phyloP scores from a whole-genome alignment of 2,888 invertebrate species.

The Caenorhabditis doughertyi region DNA sequence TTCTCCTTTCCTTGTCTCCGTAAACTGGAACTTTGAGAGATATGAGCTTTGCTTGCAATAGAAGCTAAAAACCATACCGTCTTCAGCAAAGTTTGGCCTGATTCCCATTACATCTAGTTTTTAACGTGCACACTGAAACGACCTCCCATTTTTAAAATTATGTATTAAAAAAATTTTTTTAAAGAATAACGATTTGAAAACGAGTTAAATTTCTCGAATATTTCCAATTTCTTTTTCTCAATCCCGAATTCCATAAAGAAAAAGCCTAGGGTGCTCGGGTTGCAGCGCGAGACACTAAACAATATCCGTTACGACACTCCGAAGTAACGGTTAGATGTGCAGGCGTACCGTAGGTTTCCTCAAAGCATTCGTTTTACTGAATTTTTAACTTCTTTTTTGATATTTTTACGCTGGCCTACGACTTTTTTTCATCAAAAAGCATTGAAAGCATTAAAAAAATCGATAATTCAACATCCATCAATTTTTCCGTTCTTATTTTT shows the following conservation, averaged over 20 bases:
- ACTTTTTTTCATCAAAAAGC: conserved; percentile 16
- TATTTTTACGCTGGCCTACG: conserved; percentile 59
- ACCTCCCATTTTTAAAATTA: background rate
- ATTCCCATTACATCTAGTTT: conserved; percentile 63
- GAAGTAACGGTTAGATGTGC: conserved; percentile 56
- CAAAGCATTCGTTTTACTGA: conserved; percentile 12
- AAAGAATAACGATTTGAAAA: too few species aligned
- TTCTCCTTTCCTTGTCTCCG: conserved; percentile 67
- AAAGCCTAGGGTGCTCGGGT: too few species aligned
- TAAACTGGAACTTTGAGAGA: conserved; percentile 72
- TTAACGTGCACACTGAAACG: conserved; percentile 4
- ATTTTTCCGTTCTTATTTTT: background rate
- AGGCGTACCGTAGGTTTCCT: conserved; percentile 47
- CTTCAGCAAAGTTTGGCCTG: conserved; percentile 81
- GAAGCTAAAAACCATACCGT: too few species aligned
- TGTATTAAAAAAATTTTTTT: background rate
- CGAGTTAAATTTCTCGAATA: too few species aligned
- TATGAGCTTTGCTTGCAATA: background rate
- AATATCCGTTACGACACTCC: conserved; percentile 56
- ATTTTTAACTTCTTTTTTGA: conserved; percentile 56
- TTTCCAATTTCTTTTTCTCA: background rate
- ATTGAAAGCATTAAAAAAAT: conserved; percentile 26
- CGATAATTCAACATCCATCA: background rate
- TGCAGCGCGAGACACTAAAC: too few species aligned
- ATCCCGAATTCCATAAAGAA: too few species aligned